Base-by-base conservation (phyloP, 1,140 invertebrate species). In the Lysiphlebus fabarum region DNA sequence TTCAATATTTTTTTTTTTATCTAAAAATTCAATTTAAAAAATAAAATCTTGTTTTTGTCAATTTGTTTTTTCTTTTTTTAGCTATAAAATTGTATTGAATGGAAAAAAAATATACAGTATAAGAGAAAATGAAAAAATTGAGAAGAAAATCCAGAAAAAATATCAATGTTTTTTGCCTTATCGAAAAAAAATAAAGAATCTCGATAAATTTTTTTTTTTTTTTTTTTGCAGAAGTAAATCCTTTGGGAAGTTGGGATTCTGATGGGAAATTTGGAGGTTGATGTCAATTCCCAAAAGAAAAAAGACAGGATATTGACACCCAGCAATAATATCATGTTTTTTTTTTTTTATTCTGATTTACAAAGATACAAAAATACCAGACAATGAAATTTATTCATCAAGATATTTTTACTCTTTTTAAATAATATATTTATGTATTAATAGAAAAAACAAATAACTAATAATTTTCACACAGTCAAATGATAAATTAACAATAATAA, bases 251-350 rank as follows among this genome's bases (percentile, higher is more conserved):
- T 17, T 14, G 2, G 49, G 36, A 51, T 51, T 50, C 49, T 51
- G 9, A 33, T 26, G 17, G 17, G 26, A 53, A 50, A 59, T 59
- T 59, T 53, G 7, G 12, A 26, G 48, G 44, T 38, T 45, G 41
- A 12, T 53, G 33, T 53, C 57, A 53, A 59, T 58, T 43, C 60
- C 38, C n/a, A 42, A 12, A 49, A 17, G 50, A 36, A 12, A 14
- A n/a, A 1, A 45, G 34, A 43, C 17, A 38, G 53, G 64, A 72
- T 71, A 70, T 72, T 62, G 70, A 70, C 63, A 65, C 63, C 57
- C 14, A 48, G 48, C 50, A 53, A 65, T 65, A 67, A 67, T 67
- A 67, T 70, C 71, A 73, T 72, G 63, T 60, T 42, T 61, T 43
- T 33, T 11, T n/a, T 12, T n/a, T 34, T 10, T 26, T 53, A 41